Evolutionary conservation across 2,888 invertebrate genomes (phyloP), one percentile per base, ranked within the genome.

Genomic region (Xanthorhoe designata): DNA sequence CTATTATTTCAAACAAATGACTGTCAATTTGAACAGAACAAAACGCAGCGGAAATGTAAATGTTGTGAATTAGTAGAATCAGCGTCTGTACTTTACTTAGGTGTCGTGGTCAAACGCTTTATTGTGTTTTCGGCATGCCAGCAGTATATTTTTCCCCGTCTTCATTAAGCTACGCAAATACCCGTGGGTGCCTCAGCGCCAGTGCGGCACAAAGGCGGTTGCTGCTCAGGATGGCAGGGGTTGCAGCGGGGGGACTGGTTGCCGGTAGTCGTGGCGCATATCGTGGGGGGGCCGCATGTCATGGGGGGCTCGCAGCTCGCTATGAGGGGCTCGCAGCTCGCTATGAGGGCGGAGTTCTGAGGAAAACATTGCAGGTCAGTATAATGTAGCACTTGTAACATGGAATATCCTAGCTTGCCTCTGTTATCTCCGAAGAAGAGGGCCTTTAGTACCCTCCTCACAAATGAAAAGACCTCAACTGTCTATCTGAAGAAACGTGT

Each of bases 191-290:
- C 92, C 92, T 92, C 70, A 92, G 79, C 93, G 92, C 93, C 93
- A 93, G 60, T 70, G 68, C 19, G 92, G 92, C 92, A 90, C 88
- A 79, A 92, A 93, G 92, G 93, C 92, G 64, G 89, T 82, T 61
- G 90, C 78, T 70, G 87, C 90, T 93, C 93, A 93, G 86, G 92
- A 92, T 5, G 92, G 88, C 45, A 92, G 79, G 0, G 92, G 88
- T 75, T 92, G 93, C 24, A 92, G 78, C 1, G 91, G 89, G 0
- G 90, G 88, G 13, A 89, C 89, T 73, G 66, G 84, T 75, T 50
- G 81, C 2, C 92, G 80, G 83, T 84, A 92, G 80, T 92, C 92
- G 74, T 90, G 91, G 51, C 83, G 84, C 32, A 32, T 6, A 7
- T 91, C 83, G 75, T 91, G 92, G 0, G 81, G 77, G 0, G 80